Evolutionary conservation across 2,797 vertebrate genomes (phyloP).

Genomic region (Lagocephalus sceleratus): DNA sequence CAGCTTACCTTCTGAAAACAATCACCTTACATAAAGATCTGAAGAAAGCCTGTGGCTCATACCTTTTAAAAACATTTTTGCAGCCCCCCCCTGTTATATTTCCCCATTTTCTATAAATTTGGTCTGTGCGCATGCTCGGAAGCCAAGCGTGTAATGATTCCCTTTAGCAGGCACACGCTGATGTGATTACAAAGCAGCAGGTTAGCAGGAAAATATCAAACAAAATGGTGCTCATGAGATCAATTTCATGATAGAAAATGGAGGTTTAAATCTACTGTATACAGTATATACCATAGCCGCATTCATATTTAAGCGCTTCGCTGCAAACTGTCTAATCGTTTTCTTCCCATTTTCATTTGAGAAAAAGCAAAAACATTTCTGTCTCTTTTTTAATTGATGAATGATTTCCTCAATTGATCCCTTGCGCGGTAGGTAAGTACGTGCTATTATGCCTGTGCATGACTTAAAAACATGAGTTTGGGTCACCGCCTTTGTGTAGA

Average conservation of each 20-base stretch:
- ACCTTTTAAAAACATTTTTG: not conserved
- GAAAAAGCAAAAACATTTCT: constrained; percentile 39
- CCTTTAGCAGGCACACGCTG: constrained; percentile 60
- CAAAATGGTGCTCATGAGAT: constrained; percentile 78
- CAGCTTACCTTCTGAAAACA: constrained; percentile 64
- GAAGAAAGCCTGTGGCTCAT: constrained; percentile 58
- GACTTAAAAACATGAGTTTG: constrained; percentile 17
- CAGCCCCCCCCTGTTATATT: constrained; percentile 3
- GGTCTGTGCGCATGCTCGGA: constrained; percentile 43
- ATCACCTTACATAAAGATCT: constrained; percentile 55
- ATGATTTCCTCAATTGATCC: constrained; percentile 56
- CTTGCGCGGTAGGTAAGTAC: constrained; percentile 25
- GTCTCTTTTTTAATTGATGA: constrained; percentile 54
- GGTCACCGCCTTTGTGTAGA: constrained; percentile 16
- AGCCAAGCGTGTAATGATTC: constrained; percentile 35
- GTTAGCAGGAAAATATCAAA: constrained; percentile 66
- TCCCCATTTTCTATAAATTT: constrained; percentile 46
- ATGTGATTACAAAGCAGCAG: constrained; percentile 64
- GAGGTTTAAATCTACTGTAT: constrained; percentile 68
- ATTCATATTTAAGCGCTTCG: constrained; percentile 52
- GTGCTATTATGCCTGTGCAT: constrained; percentile 34
- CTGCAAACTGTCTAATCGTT: constrained; percentile 58
- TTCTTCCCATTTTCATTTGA: constrained; percentile 55
- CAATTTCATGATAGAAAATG: constrained; percentile 79
- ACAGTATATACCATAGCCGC: constrained; percentile 44